Evolutionary conservation across 2,113 vertebrate genomes (phyloP).

Genomic region (Peromyscus polionotus): DNA sequence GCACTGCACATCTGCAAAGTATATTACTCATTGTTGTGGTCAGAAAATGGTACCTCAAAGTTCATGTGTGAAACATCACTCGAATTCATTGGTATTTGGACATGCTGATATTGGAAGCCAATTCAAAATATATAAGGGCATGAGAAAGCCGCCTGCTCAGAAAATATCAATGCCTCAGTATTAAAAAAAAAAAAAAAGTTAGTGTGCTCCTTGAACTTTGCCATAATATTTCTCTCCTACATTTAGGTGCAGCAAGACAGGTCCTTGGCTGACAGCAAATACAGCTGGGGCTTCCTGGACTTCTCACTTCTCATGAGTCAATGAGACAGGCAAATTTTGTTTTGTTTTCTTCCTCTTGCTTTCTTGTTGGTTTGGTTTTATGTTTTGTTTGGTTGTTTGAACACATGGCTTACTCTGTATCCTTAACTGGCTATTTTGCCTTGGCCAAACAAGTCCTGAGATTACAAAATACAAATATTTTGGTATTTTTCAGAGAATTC

Average conservation of each 20-base stretch:
- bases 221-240: not conserved
- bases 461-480: not conserved
- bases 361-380: too few relatives aligned
- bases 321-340: too few relatives aligned
- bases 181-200: not conserved
- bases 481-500: not conserved
- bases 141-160: fast-evolving
- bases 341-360: not conserved
- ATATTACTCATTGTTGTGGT: not conserved
- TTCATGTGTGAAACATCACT: not conserved
- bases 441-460: not conserved
- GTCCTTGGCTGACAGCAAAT: not conserved
- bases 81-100: not conserved
- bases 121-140: too few relatives aligned
- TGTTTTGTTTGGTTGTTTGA: not conserved
- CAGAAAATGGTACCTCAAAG: not conserved
- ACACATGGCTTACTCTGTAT: not conserved
- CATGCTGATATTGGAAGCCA: not conserved
- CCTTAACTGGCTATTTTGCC: too few relatives aligned
- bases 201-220: not conserved
- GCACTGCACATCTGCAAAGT: not conserved
- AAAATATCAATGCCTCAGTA: not conserved
- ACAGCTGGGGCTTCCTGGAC: not conserved
- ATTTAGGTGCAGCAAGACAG: not conserved
- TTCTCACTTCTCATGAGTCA: not conserved